phyloP scores from a whole-genome alignment of 1,140 invertebrate genomes.

The Colletes latitarsis region DNA sequence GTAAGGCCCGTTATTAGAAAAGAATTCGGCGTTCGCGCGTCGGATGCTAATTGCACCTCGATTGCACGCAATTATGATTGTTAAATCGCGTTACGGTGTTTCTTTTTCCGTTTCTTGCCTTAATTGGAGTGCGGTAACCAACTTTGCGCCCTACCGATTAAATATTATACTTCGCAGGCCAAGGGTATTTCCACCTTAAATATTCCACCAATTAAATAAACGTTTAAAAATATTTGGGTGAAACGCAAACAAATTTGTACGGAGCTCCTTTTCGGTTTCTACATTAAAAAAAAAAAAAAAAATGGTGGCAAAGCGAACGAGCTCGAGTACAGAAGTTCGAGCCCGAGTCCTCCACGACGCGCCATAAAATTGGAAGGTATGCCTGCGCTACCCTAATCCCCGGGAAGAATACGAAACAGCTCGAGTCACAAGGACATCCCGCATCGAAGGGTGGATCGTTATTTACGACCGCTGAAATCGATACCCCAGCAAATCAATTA shows the following conservation, averaged over 20 bases:
- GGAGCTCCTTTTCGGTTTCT: not conserved
- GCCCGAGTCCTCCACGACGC: not conserved
- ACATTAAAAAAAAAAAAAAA: not conserved
- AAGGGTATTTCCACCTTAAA: too few relatives aligned
- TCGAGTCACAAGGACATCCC: slow-evolving; percentile 58
- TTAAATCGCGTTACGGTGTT: slow-evolving; percentile 4
- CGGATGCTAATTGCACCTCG: slow-evolving; percentile 25
- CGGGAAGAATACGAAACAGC: slow-evolving; percentile 41
- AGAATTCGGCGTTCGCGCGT: slow-evolving; percentile 15
- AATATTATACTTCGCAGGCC: too few relatives aligned
- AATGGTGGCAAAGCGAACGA: not conserved
- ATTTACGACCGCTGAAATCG: slow-evolving; percentile 78
- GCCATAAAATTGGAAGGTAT: slow-evolving; percentile 38
- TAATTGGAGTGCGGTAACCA: too few relatives aligned
- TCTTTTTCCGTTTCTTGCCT: not conserved
- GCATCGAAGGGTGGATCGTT: slow-evolving; percentile 67
- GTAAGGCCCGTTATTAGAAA: slow-evolving; percentile 41
- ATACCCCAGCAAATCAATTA: slow-evolving; percentile 74
- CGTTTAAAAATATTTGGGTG: too few relatives aligned
- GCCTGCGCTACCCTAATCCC: slow-evolving; percentile 59
- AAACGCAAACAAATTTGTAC: not conserved
- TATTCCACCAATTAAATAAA: too few relatives aligned
- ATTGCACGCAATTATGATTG: slow-evolving; percentile 32
- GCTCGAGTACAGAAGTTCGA: not conserved
- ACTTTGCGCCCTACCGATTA: too few relatives aligned